Conservation (phyloP, 2,888 invertebrate species). For the Salticus scenicus region DNA sequence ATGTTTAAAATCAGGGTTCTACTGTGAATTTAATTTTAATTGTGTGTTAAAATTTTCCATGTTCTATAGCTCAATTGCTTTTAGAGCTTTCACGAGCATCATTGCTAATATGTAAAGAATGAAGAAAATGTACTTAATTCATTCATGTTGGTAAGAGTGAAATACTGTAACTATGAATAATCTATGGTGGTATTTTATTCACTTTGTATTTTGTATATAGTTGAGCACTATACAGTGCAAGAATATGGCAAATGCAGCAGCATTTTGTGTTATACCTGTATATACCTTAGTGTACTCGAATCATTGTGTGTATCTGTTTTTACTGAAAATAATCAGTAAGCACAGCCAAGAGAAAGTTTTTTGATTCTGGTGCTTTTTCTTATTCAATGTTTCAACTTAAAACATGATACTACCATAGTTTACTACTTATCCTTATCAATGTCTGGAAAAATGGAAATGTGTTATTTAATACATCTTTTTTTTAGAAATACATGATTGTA, state of each 20-base stretch:
- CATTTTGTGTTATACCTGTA: not conserved
- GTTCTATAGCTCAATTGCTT: not conserved
- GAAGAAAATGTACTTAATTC: not conserved
- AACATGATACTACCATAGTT: too few relatives aligned
- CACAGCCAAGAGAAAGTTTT: too few relatives aligned
- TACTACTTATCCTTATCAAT: too few relatives aligned
- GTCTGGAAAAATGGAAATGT: too few relatives aligned
- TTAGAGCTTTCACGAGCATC: not conserved
- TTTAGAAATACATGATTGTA: too few relatives aligned
- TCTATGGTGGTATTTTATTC: not conserved
- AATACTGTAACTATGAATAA: not conserved
- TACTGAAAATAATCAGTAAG: too few relatives aligned
- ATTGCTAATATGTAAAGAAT: not conserved
- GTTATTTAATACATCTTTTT: too few relatives aligned
- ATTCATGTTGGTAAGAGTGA: not conserved
- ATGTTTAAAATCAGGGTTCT: too few relatives aligned
- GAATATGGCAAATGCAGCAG: not conserved
- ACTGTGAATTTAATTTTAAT: not conserved
- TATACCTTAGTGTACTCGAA: not conserved
- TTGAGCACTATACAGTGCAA: not conserved
- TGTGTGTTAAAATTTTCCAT: not conserved
- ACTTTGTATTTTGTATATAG: constrained; percentile 9
- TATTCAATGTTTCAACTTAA: too few relatives aligned
- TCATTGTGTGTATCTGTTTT: too few relatives aligned
- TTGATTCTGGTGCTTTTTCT: not conserved